Evolutionary conservation across 2,888 invertebrate species (phyloP), one percentile per base, ranked within the genome.

Genomic region (Pyrrhia umbra): DNA sequence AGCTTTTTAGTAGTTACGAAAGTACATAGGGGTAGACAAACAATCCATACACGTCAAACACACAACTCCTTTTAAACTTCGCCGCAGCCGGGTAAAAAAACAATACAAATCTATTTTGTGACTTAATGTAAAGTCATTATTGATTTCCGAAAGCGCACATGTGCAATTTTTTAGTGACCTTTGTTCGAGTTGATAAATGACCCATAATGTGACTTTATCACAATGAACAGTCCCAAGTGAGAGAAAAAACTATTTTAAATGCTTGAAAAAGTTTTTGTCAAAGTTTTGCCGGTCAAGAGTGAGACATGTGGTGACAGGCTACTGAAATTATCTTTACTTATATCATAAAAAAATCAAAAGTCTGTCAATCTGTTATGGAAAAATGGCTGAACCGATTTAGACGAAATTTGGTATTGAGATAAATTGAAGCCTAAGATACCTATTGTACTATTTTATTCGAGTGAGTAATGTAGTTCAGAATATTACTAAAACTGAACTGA

Each of bases 161-260:
- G 77, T 77, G 61, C 16, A 0, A 52, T 52, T 62, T 70, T 75
- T 71, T 69, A 70, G 69, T 54, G 56, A 57, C 71, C 67, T 76
- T 72, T 73, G 71, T 69, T 61, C 47, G 27, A 16, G 18, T 79
- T 85, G 86, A 86, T 86, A 85, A 82, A 86, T 86, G 84, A 67
- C 50, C 70, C 75, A 61, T 83, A 86, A 86, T 80, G 82, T 77
- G 59, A 71, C 72, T 73, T 67, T 60, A 68, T 60, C 68, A 77
- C 72, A 76, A 79, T 73, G 64, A 71, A 68, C 46, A 18, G 47
- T 60, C 55, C 42, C n/a, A 65, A 66, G 43, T 15, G 18, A 6
- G 13, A 21, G n/a, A 61, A 70, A 71, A 67, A 56, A 18, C 0
- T 13, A 0, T 6, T 37, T 40, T 42, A 9, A 39, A 25, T 21